Percentiles rank a stretch among this genome's conserved stretches.
phyloP scores from a whole-genome alignment of 2,888 invertebrate genomes.

The Chymomyza caudatula region DNA sequence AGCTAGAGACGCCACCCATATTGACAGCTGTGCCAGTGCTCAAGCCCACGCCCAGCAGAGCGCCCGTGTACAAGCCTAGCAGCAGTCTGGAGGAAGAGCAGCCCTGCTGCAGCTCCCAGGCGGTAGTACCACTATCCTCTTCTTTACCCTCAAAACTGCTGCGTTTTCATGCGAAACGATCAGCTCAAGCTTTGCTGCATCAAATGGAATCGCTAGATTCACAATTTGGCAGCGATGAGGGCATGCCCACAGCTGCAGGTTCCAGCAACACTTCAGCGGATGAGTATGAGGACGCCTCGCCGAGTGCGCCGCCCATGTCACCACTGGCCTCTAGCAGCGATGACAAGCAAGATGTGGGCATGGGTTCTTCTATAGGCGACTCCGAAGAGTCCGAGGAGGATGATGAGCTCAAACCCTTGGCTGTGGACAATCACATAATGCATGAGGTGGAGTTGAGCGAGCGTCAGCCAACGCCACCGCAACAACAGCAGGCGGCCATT shows the following conservation, averaged over 20 bases:
- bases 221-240: conserved; percentile 67
- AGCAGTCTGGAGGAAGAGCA: conserved; percentile 33
- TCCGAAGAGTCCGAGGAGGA: conserved; percentile 77
- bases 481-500: conserved; percentile 35
- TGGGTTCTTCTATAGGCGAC: conserved; percentile 72
- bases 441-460: conserved; percentile 61
- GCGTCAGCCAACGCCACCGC: conserved; percentile 34
- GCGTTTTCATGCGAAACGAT: conserved; percentile 72
- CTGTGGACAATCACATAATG: conserved; percentile 76
- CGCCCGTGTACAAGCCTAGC: neutral
- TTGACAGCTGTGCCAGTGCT: conserved; percentile 65
- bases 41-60: conserved; percentile 11
- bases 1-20: conserved; percentile 21
- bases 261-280: conserved; percentile 24
- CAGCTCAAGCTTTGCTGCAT: conserved; percentile 67
- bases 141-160: conserved; percentile 75
- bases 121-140: conserved; percentile 75
- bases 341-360: conserved; percentile 69
- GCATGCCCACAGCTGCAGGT: conserved; percentile 18
- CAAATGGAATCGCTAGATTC: conserved; percentile 67
- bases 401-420: conserved; percentile 77
- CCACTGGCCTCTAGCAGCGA: conserved; percentile 48
- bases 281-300: conserved; percentile 39
- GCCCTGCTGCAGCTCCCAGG: conserved; percentile 63
- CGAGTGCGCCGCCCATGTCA: conserved; percentile 48